Conservation (phyloP, 2,888 invertebrate genomes). For the Protodeltote pygarga region DNA sequence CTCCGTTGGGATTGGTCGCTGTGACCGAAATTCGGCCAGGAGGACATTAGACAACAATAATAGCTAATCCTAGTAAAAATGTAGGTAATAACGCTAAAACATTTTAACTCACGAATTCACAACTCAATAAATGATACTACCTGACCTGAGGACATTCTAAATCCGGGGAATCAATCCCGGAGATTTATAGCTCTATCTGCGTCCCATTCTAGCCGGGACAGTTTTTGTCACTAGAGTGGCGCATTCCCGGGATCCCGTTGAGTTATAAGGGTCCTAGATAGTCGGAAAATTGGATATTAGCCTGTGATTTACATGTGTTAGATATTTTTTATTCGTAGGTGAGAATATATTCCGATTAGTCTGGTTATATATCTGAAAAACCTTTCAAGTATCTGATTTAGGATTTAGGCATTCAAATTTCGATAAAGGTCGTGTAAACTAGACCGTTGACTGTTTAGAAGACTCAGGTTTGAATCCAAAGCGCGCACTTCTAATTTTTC, state of each 20-base stretch:
- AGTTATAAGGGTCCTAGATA: constrained; percentile 59
- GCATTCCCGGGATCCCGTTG: constrained; percentile 48
- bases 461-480: too few relatives aligned
- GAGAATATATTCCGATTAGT: constrained; percentile 34
- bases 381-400: constrained; percentile 1
- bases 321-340: constrained; percentile 45
- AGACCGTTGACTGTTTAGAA: too few relatives aligned
- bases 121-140: constrained; percentile 52
- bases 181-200: constrained; percentile 62
- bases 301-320: constrained; percentile 55
- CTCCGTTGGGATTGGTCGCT: too few relatives aligned
- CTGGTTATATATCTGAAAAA: constrained; percentile 26
- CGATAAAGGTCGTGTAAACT: too few relatives aligned
- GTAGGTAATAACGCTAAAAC: constrained; percentile 31
- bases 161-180: constrained; percentile 58
- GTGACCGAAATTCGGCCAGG: too few relatives aligned
- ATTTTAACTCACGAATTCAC: constrained; percentile 17
- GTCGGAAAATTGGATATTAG: constrained; percentile 61
- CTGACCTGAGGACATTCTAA: constrained; percentile 52
- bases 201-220: constrained; percentile 53
- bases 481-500: too few relatives aligned
- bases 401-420: too few relatives aligned
- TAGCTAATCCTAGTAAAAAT: too few relatives aligned
- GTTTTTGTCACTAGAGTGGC: constrained; percentile 59
- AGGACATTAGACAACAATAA: too few relatives aligned